These are phyloP conservation scores for Gnatocerus cornutus DNA, from an alignment of 2,888 invertebrate species.

Conservation along the genomic window DNA sequence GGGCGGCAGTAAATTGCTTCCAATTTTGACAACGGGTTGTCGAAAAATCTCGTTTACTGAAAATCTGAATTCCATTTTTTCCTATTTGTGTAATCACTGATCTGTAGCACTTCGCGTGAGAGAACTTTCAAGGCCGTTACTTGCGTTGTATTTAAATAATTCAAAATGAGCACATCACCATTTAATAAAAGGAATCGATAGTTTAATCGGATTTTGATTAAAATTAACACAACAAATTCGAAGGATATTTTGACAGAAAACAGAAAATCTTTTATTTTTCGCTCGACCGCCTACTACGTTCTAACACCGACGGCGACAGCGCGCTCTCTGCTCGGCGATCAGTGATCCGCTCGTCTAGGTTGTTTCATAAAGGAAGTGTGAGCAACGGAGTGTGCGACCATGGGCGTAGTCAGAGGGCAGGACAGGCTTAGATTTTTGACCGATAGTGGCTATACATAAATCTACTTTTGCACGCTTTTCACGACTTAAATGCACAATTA, in stretches of 20 bases:
- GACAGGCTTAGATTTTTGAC: no score
- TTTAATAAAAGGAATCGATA: slow-evolving; percentile 8
- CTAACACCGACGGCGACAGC: slow-evolving; percentile 31
- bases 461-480: no score
- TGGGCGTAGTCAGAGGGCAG: slow-evolving; percentile 16
- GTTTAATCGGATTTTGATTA: slow-evolving; percentile 22
- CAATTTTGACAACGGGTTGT: slow-evolving; percentile 72
- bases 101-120: slow-evolving; percentile 35
- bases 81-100: slow-evolving; percentile 26
- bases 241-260: slow-evolving; percentile 52
- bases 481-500: no score
- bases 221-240: slow-evolving; percentile 17
- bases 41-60: slow-evolving; percentile 73
- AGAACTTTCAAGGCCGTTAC: slow-evolving; percentile 43
- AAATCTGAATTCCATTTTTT: slow-evolving; percentile 75
- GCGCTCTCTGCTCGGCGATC: slow-evolving; percentile 29
- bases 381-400: slow-evolving; percentile 32
- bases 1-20: slow-evolving; percentile 73
- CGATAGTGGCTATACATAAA: no score
- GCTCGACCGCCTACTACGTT: slow-evolving; percentile 28
- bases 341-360: slow-evolving; percentile 16
- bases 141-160: slow-evolving; percentile 27
- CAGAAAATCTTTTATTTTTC: slow-evolving; percentile 39
- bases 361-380: slow-evolving; percentile 29
- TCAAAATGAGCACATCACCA: slow-evolving; percentile 21